Evolutionary conservation across 2,888 invertebrate species (phyloP).

Genomic region (Eledona agricola): DNA sequence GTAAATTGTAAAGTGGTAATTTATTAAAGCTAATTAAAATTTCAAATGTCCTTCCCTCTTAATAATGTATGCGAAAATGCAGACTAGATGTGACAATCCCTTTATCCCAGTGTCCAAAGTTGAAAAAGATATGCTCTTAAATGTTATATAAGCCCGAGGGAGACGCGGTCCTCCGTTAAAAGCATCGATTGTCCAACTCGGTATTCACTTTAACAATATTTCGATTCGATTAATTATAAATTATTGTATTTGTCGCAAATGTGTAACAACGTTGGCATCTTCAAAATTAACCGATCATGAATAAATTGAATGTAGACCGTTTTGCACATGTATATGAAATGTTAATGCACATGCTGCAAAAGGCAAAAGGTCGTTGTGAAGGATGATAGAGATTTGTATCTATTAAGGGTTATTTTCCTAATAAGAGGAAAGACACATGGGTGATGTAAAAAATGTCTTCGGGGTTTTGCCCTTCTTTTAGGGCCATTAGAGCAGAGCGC

Average conservation of each 20-base stretch:
- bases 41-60: conserved; percentile 23
- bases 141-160: conserved; percentile 31
- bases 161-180: conserved; percentile 22
- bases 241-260: conserved; percentile 16
- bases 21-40: conserved; percentile 21
- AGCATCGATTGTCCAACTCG: conserved; percentile 25
- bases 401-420: conserved; percentile 15
- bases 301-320: not conserved
- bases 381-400: conserved; percentile 14
- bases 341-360: not conserved
- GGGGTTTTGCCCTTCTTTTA: conserved; percentile 29
- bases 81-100: conserved; percentile 33
- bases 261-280: conserved; percentile 1
- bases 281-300: conserved; percentile 6
- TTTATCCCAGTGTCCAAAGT: conserved; percentile 29
- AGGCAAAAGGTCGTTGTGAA: not conserved
- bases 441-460: conserved; percentile 36
- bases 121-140: conserved; percentile 34
- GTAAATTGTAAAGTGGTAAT: conserved; percentile 8
- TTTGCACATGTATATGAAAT: conserved; percentile 8
- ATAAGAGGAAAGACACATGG: conserved; percentile 27
- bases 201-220: conserved; percentile 21
- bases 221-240: conserved; percentile 17
- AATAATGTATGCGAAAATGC: conserved; percentile 30
- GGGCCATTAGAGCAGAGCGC: conserved; percentile 26